phyloP scores from a whole-genome alignment of 2,888 invertebrate genomes.

The Galerucella calmariensis region DNA sequence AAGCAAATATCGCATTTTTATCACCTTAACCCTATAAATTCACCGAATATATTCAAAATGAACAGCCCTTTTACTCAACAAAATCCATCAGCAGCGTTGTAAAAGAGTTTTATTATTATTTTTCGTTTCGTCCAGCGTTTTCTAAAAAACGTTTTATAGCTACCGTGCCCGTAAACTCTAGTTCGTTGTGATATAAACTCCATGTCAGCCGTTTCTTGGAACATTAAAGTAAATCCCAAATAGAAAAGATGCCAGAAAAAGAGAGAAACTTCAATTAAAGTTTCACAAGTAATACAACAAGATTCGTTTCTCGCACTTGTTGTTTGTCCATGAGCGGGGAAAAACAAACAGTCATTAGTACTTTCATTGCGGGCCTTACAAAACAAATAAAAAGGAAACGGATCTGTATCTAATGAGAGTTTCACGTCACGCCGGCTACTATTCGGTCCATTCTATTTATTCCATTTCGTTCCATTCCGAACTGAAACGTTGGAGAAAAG shows the following conservation, averaged over 20 bases:
- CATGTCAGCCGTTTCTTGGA: neutral
- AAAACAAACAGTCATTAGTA: constrained; percentile 31
- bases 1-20: no score
- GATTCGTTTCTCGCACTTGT: constrained; percentile 25
- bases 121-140: neutral
- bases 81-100: neutral
- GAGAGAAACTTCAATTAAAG: constrained; percentile 16
- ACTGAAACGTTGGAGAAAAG: constrained; percentile 31
- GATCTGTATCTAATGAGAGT: constrained; percentile 33
- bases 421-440: constrained; percentile 34
- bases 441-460: constrained; percentile 26
- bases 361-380: constrained; percentile 9
- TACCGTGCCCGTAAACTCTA: neutral
- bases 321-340: constrained; percentile 12
- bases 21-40: no score
- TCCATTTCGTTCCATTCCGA: constrained; percentile 20
- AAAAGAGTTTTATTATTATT: neutral
- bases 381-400: constrained; percentile 30
- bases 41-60: no score
- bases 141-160: neutral
- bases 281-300: constrained; percentile 26
- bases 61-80: neutral
- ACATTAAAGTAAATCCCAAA: constrained; percentile 5
- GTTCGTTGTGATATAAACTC: neutral
- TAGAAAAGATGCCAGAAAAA: constrained; percentile 5